phyloP scores from a whole-genome alignment of 2,797 vertebrate genomes.

The Chromobotia macracanthus region DNA sequence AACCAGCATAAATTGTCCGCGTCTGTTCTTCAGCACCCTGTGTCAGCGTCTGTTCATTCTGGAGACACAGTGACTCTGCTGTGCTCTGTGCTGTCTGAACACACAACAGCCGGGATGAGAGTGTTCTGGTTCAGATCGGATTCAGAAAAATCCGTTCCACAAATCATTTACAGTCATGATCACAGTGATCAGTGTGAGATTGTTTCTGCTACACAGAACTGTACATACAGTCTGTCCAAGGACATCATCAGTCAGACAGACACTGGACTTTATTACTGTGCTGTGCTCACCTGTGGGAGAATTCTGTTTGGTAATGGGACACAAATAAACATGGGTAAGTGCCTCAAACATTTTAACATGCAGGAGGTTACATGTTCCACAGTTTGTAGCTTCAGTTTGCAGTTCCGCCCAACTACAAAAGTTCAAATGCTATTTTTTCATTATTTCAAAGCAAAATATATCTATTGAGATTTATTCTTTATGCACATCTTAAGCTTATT shows the following conservation, averaged over 20 bases:
- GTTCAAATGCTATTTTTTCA: too few relatives aligned
- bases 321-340: slow-evolving; percentile 28
- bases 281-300: slow-evolving; percentile 30
- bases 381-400: too few relatives aligned
- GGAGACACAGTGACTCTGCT: slow-evolving; percentile 38
- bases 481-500: too few relatives aligned
- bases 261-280: slow-evolving; percentile 49
- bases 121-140: slow-evolving; percentile 55
- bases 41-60: background rate
- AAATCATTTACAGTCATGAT: slow-evolving; percentile 49
- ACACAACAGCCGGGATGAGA: slow-evolving; percentile 34
- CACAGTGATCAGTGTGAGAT: slow-evolving; percentile 43
- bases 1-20: background rate
- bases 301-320: slow-evolving; percentile 38
- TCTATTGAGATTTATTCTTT: too few relatives aligned
- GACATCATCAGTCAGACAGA: slow-evolving; percentile 25
- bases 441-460: too few relatives aligned
- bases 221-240: slow-evolving; percentile 40
- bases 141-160: slow-evolving; percentile 42
- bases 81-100: slow-evolving; percentile 47
- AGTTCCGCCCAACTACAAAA: too few relatives aligned
- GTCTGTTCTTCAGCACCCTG: slow-evolving; percentile 20
- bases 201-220: slow-evolving; percentile 10
- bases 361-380: too few relatives aligned
- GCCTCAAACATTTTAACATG: background rate